Conservation (phyloP, 2,113 vertebrate species). For the Varanus komodoensis region DNA sequence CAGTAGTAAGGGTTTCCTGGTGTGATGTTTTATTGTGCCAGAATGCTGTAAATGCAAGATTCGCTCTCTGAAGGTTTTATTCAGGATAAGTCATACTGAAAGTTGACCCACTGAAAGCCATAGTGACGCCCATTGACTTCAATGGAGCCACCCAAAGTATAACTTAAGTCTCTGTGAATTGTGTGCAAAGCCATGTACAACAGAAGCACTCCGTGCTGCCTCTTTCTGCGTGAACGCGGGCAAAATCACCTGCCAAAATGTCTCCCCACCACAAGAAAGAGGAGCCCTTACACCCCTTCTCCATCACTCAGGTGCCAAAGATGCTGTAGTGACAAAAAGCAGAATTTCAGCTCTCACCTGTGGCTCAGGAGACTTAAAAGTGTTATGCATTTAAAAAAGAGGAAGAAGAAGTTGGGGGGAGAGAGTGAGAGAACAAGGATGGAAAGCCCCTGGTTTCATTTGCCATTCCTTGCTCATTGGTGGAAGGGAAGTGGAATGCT, state of each 20-base stretch:
- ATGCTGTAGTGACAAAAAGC: not conserved
- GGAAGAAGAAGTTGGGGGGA: too few species aligned
- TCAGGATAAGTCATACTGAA: not conserved
- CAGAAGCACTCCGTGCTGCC: not conserved
- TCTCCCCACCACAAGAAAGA: too few species aligned
- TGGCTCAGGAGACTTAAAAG: too few species aligned
- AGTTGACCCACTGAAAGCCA: not conserved
- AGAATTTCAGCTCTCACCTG: not conserved
- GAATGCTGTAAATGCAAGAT: not conserved
- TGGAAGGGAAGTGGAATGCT: constrained; percentile 31
- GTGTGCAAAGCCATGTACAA: not conserved
- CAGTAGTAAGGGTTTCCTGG: not conserved
- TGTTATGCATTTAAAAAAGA: not conserved
- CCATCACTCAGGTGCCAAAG: not conserved
- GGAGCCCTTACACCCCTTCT: not conserved
- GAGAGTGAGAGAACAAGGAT: too few species aligned
- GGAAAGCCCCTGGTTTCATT: constrained; percentile 17
- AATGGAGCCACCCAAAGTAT: too few species aligned
- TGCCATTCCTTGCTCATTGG: constrained; percentile 50
- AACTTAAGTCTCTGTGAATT: too few species aligned
- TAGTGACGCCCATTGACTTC: too few species aligned
- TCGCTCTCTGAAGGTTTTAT: not conserved
- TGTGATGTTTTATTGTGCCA: not conserved
- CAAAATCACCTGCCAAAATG: not conserved
- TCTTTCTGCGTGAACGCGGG: not conserved